Conservation (phyloP, 1,140 invertebrate genomes). For the Drosophila setifemur region DNA sequence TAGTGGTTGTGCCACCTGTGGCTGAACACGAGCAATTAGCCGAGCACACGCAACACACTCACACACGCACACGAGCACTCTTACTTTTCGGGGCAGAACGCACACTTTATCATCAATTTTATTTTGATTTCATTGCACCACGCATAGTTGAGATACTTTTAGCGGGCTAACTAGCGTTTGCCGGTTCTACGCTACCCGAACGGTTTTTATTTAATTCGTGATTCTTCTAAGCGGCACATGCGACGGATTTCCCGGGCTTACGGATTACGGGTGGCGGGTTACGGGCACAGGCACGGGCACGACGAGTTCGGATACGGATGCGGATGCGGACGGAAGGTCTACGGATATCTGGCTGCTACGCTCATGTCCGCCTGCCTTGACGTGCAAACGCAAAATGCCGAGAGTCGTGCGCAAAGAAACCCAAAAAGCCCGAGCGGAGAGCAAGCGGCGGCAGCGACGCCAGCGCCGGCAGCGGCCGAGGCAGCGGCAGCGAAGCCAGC, state of each 20-base stretch:
- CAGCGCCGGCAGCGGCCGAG: conserved; percentile 13
- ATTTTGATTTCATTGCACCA: conserved; percentile 39
- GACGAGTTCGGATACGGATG: neutral
- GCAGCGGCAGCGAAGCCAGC: conserved; percentile 3
- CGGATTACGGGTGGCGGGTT: neutral
- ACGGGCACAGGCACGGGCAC: neutral
- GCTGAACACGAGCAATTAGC: conserved; percentile 63
- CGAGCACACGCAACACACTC: conserved; percentile 28
- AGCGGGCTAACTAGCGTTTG: conserved; percentile 37
- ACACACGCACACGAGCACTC: conserved; percentile 18
- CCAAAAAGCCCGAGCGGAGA: conserved; percentile 66
- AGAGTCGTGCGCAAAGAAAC: conserved; percentile 78
- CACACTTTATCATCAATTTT: conserved; percentile 31
- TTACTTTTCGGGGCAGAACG: conserved; percentile 20
- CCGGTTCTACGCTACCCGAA: conserved; percentile 13
- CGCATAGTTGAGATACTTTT: conserved; percentile 45
- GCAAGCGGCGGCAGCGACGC: conserved; percentile 11
- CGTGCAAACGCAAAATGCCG: conserved; percentile 76
- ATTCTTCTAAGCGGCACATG: conserved; percentile 20
- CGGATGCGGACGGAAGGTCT: conserved; percentile 2
- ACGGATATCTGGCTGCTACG: conserved; percentile 47
- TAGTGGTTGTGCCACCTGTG: conserved; percentile 54
- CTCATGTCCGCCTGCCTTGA: conserved; percentile 68
- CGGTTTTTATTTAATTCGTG: too few species aligned
- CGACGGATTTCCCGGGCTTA: conserved; percentile 34